Evolutionary conservation across 2,888 invertebrate species (phyloP), one percentile per base, ranked within the genome.

Genomic region (Labia minor): DNA sequence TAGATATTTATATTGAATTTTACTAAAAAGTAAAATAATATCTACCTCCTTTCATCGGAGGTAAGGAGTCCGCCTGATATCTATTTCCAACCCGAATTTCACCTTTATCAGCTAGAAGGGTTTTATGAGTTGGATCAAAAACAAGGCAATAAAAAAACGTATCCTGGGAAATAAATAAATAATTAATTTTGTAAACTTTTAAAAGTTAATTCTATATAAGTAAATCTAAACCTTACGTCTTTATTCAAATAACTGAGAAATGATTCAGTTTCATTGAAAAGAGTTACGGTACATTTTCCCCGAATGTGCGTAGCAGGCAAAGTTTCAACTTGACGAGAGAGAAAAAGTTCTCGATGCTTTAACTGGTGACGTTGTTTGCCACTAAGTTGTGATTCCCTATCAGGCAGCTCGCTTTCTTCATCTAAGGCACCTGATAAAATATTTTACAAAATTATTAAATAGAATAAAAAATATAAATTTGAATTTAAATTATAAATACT

Each of bases 121-220:
- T 99, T 83, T 96, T 96, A 83, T 97, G 96, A 80, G 92, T 90
- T 73, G 98, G 98, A 84, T 99, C 99, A 82, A 97, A 99, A 75
- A 99, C 98, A 80, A 99, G 85, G 79, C 98, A 97, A 83, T 99
- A 99, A 83, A 97, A 99, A 85, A 99, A 99, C 79, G 94, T 90
- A 82, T 99, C 98, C 87, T 95, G 84, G 26, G 26, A 26, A 26
- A 26, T 26, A 26, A n/a, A n/a, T n/a, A 75, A 75, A 76, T 76
- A 76, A 76, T 74, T 69, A 67, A 65, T 64, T 67, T 65, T 6
- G 64, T 20, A 71, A 71, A 70, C 49, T 63, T 63, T n/a, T 10
- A 19, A 61, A 62, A 1, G 63, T 19, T n/a, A 19, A 4, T 11
- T 63, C 19, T 11, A 4, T 6, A 16, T 65, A 62, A 20, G 11